These are phyloP conservation scores for Brachypterus glaber DNA, from an alignment of 2,888 invertebrate species.

Conservation along the genomic window DNA sequence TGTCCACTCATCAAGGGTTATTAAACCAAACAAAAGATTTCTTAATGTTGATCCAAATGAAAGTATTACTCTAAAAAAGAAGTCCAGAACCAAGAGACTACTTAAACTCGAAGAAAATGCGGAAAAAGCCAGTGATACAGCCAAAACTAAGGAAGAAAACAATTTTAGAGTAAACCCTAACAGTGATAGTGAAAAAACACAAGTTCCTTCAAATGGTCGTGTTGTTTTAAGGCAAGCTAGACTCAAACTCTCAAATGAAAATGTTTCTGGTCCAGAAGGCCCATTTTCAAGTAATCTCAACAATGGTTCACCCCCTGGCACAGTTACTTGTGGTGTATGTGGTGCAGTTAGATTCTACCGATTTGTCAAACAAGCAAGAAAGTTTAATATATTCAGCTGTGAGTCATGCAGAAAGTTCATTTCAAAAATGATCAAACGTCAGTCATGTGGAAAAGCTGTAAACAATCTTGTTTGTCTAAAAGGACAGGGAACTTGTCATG, in stretches of 20 bases:
- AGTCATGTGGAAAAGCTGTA: slow-evolving; percentile 49
- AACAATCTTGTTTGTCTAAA: slow-evolving; percentile 56
- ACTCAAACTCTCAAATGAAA: slow-evolving; percentile 49
- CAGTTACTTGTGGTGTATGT: slow-evolving; percentile 70
- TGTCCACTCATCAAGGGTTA: slow-evolving; percentile 75
- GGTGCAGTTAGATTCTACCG: slow-evolving; percentile 66
- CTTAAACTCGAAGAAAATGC: slow-evolving; percentile 14
- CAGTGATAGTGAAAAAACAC: slow-evolving; percentile 24
- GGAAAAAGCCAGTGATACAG: slow-evolving; percentile 19
- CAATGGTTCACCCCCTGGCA: slow-evolving; percentile 50
- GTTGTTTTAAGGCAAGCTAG: slow-evolving; percentile 61
- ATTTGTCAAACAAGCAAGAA: slow-evolving; percentile 69
- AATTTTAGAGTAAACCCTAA: slow-evolving; percentile 19
- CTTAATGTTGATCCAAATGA: slow-evolving; percentile 50
- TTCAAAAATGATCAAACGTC: slow-evolving; percentile 67
- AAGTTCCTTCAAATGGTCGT: slow-evolving; percentile 49
- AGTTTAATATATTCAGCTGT: slow-evolving; percentile 77
- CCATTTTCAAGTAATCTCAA: slow-evolving; percentile 50
- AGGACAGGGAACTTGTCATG: slow-evolving; percentile 63
- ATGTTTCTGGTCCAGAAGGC: slow-evolving; percentile 49
- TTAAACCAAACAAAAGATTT: slow-evolving; percentile 80
- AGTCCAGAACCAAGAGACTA: slow-evolving; percentile 29
- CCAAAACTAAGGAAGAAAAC: slow-evolving; percentile 16
- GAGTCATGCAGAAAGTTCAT: slow-evolving; percentile 82
- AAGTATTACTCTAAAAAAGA: slow-evolving; percentile 34